phyloP scores from a whole-genome alignment of 1,140 invertebrate genomes.

The Plectrocnemia conspersa region DNA sequence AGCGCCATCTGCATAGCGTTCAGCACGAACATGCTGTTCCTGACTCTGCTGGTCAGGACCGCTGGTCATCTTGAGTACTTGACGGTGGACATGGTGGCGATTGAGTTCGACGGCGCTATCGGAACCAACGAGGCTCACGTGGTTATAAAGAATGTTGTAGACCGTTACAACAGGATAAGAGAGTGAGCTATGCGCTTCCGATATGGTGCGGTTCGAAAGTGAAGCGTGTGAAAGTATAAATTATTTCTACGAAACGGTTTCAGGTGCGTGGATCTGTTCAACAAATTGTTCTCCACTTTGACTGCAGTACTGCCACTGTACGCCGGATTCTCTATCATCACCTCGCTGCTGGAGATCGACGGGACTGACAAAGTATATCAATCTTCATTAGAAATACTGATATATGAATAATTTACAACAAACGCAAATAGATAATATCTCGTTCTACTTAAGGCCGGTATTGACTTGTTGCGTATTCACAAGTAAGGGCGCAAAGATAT shows the following conservation, averaged over 20 bases:
- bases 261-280: constrained; percentile 24
- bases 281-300: constrained; percentile 15
- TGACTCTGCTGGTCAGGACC: constrained; percentile 19
- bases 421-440: no score
- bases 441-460: no score
- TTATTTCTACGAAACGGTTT: neutral
- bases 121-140: neutral
- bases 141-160: constrained; percentile 16
- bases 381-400: neutral
- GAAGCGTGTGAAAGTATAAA: neutral
- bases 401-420: no score
- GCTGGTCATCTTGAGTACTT: constrained; percentile 27
- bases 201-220: no score
- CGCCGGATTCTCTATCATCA: constrained; percentile 27
- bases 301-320: constrained; percentile 24
- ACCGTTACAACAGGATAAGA: constrained; percentile 25
- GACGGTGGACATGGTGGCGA: constrained; percentile 15
- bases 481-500: no score
- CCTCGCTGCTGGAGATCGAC: constrained; percentile 28
- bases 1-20: constrained; percentile 22
- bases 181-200: no score
- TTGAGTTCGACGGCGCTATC: neutral
- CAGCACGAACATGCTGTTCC: constrained; percentile 29
- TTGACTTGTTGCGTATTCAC: no score
- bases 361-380: constrained; percentile 26